Conservation (phyloP, 92 coral and sea anemone genomes). For the Zoanthus sociatus region DNA sequence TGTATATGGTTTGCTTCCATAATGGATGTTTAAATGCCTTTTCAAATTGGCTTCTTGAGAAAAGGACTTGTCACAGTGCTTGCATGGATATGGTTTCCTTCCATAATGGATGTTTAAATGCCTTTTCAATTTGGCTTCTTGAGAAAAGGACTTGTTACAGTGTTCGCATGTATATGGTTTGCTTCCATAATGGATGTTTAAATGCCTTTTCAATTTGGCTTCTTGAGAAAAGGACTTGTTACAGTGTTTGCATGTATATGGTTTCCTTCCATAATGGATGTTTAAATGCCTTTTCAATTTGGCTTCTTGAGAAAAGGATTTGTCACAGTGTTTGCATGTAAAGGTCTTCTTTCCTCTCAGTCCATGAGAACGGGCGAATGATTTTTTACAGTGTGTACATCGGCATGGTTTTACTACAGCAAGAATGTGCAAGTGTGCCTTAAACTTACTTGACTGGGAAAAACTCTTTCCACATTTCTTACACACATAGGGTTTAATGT, state of each 20-base stretch:
- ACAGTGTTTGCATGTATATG: not conserved
- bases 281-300: slow-evolving; percentile 13
- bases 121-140: slow-evolving; percentile 12
- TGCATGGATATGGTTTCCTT: not conserved
- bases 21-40: slow-evolving; percentile 16
- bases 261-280: slow-evolving; percentile 3
- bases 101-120: slow-evolving; percentile 14
- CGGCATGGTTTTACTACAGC: not conserved
- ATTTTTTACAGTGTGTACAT: not conserved
- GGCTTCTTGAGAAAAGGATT: slow-evolving; percentile 17
- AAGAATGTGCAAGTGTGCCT: not conserved
- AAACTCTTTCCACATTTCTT: slow-evolving; percentile 30
- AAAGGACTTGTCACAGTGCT: no score
- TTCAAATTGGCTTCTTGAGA: slow-evolving; percentile 1
- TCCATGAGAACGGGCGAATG: not conserved
- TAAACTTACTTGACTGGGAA: not conserved
- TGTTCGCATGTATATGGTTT: not conserved
- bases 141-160: no score
- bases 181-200: not conserved
- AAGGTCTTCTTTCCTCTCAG: slow-evolving; percentile 15
- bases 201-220: slow-evolving; percentile 15
- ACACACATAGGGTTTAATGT: slow-evolving; percentile 15
- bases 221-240: not conserved
- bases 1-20: not conserved
- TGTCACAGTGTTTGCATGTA: slow-evolving; percentile 1